Conservation (phyloP, 2,797 vertebrate species). For the Onychomys leucogaster region DNA sequence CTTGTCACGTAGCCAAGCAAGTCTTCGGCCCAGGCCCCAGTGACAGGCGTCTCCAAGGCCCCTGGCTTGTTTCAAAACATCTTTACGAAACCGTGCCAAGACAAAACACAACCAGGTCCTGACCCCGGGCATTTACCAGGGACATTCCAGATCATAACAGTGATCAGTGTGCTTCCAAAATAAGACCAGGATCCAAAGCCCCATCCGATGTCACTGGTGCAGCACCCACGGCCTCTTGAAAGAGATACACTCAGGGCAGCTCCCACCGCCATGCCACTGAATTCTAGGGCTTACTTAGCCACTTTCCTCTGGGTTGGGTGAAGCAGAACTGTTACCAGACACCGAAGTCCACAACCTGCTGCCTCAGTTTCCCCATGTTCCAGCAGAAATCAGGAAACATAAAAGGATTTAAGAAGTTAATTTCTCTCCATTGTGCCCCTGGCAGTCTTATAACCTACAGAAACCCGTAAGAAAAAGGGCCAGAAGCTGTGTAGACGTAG, state of each 20-base stretch:
- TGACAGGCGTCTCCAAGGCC: background rate
- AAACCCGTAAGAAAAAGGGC: background rate
- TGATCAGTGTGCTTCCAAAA: background rate
- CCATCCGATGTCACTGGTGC: rapidly evolving
- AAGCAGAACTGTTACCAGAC: background rate
- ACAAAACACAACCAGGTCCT: background rate
- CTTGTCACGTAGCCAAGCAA: background rate
- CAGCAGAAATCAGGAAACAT: background rate
- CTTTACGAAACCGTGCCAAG: background rate
- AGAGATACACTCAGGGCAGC: background rate
- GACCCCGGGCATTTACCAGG: background rate
- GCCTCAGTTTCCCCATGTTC: background rate
- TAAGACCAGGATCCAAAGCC: background rate
- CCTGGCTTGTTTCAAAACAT: background rate
- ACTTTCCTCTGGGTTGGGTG: background rate
- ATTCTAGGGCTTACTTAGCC: background rate
- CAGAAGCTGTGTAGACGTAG: background rate
- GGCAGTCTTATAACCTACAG: background rate
- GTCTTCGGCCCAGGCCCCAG: no score
- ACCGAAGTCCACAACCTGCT: no score
- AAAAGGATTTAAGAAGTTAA: background rate
- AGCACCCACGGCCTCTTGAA: background rate
- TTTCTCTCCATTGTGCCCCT: background rate
- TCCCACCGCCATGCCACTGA: background rate
- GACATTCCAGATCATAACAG: background rate